These are phyloP conservation scores for Tiaroga cobitis DNA, from an alignment of 2,797 vertebrate species.

Conservation along the genomic window DNA sequence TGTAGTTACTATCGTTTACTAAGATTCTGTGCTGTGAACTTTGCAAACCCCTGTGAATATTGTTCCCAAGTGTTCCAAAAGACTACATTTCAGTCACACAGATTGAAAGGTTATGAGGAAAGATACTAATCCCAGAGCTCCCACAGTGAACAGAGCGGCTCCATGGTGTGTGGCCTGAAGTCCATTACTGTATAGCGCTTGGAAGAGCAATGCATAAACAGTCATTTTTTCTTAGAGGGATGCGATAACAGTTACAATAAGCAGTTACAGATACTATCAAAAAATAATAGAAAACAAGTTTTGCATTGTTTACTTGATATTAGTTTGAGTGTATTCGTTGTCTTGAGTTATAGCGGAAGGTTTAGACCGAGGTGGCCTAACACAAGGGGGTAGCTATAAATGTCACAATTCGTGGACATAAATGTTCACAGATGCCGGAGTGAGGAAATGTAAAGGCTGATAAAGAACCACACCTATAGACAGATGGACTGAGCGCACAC, in stretches of 20 bases:
- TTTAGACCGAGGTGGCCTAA: constrained; percentile 20
- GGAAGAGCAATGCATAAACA: constrained; percentile 5
- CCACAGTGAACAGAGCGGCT: not conserved
- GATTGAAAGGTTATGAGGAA: constrained; percentile 13
- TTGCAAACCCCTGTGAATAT: not conserved
- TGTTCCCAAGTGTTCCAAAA: not conserved
- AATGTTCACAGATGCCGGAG: constrained; percentile 41
- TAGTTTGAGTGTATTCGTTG: not conserved
- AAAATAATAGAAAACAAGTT: not conserved
- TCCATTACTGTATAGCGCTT: not conserved
- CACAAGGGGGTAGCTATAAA: constrained; percentile 13
- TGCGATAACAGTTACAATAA: constrained; percentile 13
- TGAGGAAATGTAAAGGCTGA: constrained; percentile 15
- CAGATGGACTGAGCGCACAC: constrained; percentile 23
- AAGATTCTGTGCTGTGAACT: not conserved
- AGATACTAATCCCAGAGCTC: constrained; percentile 23
- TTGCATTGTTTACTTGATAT: not conserved
- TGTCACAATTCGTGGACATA: constrained; percentile 29
- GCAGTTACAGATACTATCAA: not conserved
- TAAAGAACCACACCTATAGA: constrained; percentile 22
- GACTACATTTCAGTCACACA: not conserved
- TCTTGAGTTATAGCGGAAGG: constrained; percentile 2
- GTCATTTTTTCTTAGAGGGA: not conserved
- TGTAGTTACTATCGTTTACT: not conserved
- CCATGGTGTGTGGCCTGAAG: constrained; percentile 11